These are phyloP conservation scores for Centropristis striata DNA, from an alignment of 2,113 vertebrate species.

Conservation along the genomic window DNA sequence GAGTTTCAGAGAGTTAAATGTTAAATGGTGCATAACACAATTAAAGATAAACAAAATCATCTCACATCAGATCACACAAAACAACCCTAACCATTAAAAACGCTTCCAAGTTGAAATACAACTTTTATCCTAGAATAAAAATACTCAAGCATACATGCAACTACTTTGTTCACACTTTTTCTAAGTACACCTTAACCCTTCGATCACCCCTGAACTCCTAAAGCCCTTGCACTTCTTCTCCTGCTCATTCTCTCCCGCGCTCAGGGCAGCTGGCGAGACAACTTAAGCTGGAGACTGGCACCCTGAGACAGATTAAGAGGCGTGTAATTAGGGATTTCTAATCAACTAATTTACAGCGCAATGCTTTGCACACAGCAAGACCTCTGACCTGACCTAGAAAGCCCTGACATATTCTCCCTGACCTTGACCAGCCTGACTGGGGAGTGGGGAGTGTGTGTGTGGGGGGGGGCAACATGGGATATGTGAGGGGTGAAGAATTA, in stretches of 20 bases:
- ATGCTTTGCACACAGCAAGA: constrained; percentile 67
- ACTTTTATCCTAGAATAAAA: not conserved
- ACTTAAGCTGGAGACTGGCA: constrained; percentile 84
- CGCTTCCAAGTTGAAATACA: no score
- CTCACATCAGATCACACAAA: no score
- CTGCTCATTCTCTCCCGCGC: constrained; percentile 65
- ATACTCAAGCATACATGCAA: not conserved
- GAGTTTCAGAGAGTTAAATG: no score
- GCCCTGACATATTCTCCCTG: constrained; percentile 38
- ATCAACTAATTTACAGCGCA: constrained; percentile 89
- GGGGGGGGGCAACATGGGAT: constrained; percentile 6
- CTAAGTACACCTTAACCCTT: constrained; percentile 5
- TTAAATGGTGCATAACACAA: no score
- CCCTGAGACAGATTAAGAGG: constrained; percentile 84
- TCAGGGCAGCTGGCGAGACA: constrained; percentile 74
- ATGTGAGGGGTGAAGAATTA: not conserved
- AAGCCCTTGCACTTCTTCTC: not conserved
- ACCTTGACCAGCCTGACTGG: constrained; percentile 30
- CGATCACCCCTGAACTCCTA: constrained; percentile 14
- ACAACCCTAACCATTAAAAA: no score
- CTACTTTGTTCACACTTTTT: not conserved
- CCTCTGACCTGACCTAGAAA: constrained; percentile 78
- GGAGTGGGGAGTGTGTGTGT: not conserved
- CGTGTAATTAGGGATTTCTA: constrained; percentile 88
- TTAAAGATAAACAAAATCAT: no score